A percentile compares a stretch with the other conserved stretches of the same genome.
Conservation (phyloP, 2,113 vertebrate species). For the Coturnix japonica region DNA sequence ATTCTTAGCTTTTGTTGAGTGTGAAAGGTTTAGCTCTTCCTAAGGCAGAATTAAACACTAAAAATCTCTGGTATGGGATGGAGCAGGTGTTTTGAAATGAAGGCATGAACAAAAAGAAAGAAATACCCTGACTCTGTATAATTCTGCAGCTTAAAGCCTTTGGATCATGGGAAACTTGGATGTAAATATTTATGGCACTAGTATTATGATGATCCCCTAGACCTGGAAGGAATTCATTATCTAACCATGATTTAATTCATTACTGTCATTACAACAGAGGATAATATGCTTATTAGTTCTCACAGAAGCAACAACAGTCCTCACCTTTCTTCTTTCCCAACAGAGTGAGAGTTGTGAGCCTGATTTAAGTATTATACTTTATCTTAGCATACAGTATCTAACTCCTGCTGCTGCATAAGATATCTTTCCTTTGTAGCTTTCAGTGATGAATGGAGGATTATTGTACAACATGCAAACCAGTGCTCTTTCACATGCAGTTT, state of each 20-base stretch:
- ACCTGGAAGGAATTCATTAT: conserved; percentile 44
- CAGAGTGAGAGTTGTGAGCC: neutral
- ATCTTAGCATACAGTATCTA: neutral
- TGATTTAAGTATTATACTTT: neutral
- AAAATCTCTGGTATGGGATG: neutral
- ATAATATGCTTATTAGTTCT: neutral
- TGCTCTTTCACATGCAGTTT: neutral
- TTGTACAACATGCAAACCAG: neutral
- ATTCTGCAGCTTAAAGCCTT: neutral
- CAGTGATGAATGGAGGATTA: neutral
- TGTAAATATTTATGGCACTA: neutral
- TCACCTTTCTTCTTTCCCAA: neutral
- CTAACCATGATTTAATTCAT: conserved; percentile 57
- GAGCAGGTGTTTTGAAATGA: neutral
- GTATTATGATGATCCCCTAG: neutral
- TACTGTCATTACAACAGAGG: conserved; percentile 30
- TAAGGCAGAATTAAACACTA: neutral
- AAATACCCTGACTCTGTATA: accelerated
- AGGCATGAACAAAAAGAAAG: neutral
- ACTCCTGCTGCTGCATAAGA: neutral
- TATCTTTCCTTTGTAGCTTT: neutral
- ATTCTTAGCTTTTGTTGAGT: neutral
- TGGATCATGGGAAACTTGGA: neutral
- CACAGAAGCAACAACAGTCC: neutral
- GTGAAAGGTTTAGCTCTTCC: neutral